These are phyloP conservation scores for Ochropleura plecta DNA, from an alignment of 2,888 invertebrate genomes.

Conservation along the genomic window DNA sequence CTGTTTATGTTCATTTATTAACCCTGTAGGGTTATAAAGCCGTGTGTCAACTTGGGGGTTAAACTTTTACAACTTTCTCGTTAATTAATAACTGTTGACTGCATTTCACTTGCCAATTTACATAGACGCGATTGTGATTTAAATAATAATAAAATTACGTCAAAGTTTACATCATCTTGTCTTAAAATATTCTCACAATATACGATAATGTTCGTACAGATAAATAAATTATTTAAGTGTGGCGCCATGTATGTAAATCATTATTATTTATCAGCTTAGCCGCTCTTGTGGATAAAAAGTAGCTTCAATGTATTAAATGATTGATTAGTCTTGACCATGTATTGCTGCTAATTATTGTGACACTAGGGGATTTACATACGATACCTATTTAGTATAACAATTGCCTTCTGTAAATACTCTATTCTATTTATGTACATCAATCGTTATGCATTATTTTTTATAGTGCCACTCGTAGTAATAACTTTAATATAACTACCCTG, in stretches of 20 bases:
- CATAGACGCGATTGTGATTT: constrained; percentile 36
- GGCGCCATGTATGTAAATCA: constrained; percentile 22
- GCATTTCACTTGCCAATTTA: constrained; percentile 29
- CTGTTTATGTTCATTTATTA: too few relatives aligned
- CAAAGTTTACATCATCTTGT: constrained; percentile 41
- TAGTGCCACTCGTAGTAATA: too few relatives aligned
- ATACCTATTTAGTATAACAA: constrained; percentile 11
- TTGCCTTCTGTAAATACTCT: constrained; percentile 1
- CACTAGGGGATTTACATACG: constrained; percentile 23
- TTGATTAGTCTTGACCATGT: constrained; percentile 20
- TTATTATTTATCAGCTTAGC: constrained; percentile 1
- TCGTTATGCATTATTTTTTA: not conserved
- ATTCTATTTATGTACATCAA: not conserved
- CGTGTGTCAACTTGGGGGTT: not conserved
- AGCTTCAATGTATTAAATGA: constrained; percentile 12
- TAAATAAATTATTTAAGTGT: constrained; percentile 29
- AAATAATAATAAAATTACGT: constrained; percentile 25
- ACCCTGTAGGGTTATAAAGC: not conserved
- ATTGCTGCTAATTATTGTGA: constrained; percentile 17
- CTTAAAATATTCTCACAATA: constrained; percentile 36
- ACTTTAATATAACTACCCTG: too few relatives aligned
- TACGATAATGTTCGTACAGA: constrained; percentile 38
- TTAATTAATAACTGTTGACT: not conserved
- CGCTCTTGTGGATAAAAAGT: constrained; percentile 10
- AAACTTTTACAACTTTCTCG: constrained; percentile 13